A percentile compares a stretch with the other conserved stretches of the same genome.
Conservation (phyloP, 2,888 invertebrate species). For the Vannuccia rotundouncinata region DNA sequence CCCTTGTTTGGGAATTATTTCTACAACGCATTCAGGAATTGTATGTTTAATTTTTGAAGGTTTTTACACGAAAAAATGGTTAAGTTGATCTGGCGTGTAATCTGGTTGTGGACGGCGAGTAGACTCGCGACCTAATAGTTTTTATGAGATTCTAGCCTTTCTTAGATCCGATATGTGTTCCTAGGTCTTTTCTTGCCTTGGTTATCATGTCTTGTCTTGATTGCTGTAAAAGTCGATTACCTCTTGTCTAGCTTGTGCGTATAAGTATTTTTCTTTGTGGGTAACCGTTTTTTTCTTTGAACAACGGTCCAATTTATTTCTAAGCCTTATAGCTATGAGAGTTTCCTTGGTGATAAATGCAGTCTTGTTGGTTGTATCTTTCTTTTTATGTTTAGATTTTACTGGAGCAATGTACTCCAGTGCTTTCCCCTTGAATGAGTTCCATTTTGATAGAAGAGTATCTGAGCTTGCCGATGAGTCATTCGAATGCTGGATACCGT, state of each 20-base stretch:
- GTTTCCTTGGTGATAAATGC: conserved; percentile 17
- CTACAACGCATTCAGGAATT: conserved; percentile 21
- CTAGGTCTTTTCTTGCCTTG: conserved; percentile 3
- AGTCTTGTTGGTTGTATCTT: not conserved
- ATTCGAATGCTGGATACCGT: conserved; percentile 14
- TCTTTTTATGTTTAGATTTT: not conserved
- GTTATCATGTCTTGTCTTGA: conserved; percentile 19
- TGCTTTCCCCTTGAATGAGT: conserved; percentile 7
- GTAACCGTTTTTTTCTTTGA: conserved; percentile 11
- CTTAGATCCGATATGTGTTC: conserved; percentile 20
- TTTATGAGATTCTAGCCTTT: conserved; percentile 16
- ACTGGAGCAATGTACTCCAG: conserved; percentile 3
- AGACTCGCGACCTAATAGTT: conserved; percentile 12
- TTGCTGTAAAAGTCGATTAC: conserved; percentile 17
- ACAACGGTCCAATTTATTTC: not conserved
- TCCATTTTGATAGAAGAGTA: conserved; percentile 16
- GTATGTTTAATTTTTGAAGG: conserved; percentile 3
- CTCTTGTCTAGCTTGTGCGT: not conserved
- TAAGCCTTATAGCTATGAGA: conserved; percentile 10
- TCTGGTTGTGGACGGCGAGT: conserved; percentile 2
- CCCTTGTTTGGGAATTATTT: not conserved
- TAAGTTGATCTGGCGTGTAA: conserved; percentile 24
- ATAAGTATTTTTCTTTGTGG: conserved; percentile 22
- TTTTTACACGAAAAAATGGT: conserved; percentile 1
- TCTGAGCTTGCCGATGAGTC: not conserved